phyloP scores from a whole-genome alignment of 2,888 invertebrate genomes.

The Apodemia mormo region DNA sequence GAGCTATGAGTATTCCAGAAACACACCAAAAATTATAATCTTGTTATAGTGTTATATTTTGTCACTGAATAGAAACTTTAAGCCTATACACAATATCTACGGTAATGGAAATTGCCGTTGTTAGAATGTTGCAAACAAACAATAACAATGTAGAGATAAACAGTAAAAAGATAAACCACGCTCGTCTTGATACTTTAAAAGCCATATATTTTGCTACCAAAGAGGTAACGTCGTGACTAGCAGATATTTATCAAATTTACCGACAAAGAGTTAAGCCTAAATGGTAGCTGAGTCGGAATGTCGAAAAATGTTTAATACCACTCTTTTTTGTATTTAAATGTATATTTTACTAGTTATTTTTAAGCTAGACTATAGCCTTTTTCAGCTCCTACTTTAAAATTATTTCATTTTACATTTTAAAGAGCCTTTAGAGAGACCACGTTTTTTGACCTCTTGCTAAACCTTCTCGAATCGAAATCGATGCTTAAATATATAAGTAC shows the following conservation, averaged over 20 bases:
- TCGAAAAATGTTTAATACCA: conserved; percentile 40
- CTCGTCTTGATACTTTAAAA: conserved; percentile 42
- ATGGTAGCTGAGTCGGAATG: conserved; percentile 39
- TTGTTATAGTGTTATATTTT: neutral
- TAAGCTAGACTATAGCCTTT: too few relatives aligned
- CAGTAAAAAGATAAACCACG: conserved; percentile 23
- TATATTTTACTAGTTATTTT: neutral
- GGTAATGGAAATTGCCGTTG: neutral
- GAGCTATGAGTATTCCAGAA: too few relatives aligned
- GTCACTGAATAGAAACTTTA: neutral
- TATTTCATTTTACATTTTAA: too few relatives aligned
- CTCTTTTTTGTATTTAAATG: neutral
- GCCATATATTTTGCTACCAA: conserved; percentile 44
- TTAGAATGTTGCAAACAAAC: conserved; percentile 20
- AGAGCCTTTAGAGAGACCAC: too few relatives aligned
- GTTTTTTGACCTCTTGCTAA: too few relatives aligned
- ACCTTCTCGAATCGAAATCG: too few relatives aligned
- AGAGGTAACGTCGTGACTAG: conserved; percentile 43
- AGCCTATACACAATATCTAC: neutral
- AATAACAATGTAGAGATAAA: conserved; percentile 36
- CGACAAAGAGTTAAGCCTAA: conserved; percentile 42
- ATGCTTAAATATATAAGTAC: too few relatives aligned
- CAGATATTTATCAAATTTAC: conserved; percentile 44
- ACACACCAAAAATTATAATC: too few relatives aligned
- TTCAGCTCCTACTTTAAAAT: too few relatives aligned